Base-by-base conservation (phyloP, 2,888 invertebrate genomes). In the Tipula lateralis region DNA sequence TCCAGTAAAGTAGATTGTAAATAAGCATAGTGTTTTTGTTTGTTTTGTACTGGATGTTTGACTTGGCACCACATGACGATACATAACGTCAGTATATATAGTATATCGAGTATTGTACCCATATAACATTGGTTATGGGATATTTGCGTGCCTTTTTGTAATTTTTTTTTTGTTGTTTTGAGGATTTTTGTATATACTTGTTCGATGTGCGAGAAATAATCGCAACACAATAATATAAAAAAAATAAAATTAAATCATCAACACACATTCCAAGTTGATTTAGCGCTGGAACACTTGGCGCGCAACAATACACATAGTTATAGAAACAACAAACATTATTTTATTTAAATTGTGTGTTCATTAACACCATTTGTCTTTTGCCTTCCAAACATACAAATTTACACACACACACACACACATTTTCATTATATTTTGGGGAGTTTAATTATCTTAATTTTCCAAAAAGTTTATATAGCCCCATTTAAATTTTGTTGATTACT, bases 371-470 rank as follows among this genome's bases (percentile, higher is more conserved):
- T 66, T 66, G 66, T 24, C 66, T 66, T 66, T 66, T 24, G 66
- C 24, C 66, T 19, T 44, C 3, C 16, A n/a, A 7, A 44, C n/a
- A n/a, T 39, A n/a, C n/a, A n/a, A 2, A 44, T 7, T n/a, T 2
- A 44, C 9, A n/a, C n/a, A n/a, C n/a, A 44, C n/a, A 44, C 3
- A 44, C 9, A n/a, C 4, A 3, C 44, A 16, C 9, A 24, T 66
- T 19, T 19, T 5, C 66, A 66, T 66, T 24, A 12, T n/a, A n/a
- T 50, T 50, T 50, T 50, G 24, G 24, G 66, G 66, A 13, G 66
- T 66, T 66, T 66, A 66, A 66, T 66, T 66, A 66, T 66, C 66
- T 66, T 66, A 66, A 66, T 66, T 66, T 66, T 19, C 9, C 66
- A n/a, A 24, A n/a, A n/a, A 66, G 24, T 66, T 66, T 66, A 24